Conservation (phyloP, 1,140 invertebrate genomes). For the Babylonia areolata region DNA sequence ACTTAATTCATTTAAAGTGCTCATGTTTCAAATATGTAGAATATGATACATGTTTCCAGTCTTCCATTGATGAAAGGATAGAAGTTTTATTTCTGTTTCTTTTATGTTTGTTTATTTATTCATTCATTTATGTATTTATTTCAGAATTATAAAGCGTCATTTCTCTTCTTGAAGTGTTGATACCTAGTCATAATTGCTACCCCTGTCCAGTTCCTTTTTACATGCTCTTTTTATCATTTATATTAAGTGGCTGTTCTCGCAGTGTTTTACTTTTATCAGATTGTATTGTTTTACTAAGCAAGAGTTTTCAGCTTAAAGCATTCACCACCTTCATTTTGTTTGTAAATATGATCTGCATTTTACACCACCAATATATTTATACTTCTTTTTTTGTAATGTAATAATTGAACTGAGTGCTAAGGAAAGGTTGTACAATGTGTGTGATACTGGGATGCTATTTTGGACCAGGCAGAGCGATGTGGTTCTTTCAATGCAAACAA, state of each 20-base stretch:
- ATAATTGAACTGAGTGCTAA: not conserved
- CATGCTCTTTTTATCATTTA: not conserved
- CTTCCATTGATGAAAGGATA: too few species aligned
- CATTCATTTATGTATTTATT: too few species aligned
- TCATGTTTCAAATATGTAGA: too few species aligned
- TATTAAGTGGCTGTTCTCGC: not conserved
- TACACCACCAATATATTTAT: not conserved
- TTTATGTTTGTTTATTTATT: too few species aligned
- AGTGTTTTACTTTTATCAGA: not conserved
- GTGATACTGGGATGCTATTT: not conserved
- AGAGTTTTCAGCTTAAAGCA: not conserved
- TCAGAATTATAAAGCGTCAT: not conserved
- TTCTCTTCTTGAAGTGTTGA: not conserved
- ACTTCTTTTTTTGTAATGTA: not conserved
- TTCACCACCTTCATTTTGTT: not conserved
- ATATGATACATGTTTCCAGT: too few species aligned
- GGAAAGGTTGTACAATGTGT: not conserved
- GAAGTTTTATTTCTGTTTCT: too few species aligned
- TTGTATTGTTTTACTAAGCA: not conserved
- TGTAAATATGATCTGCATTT: not conserved
- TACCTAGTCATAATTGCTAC: not conserved
- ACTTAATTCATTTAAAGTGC: too few species aligned
- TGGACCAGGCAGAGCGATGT: not conserved
- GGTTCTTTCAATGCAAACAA: not conserved
- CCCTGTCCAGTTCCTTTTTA: not conserved